Evolutionary conservation across 2,888 invertebrate species (phyloP).

Genomic region (Andrena flavipes): DNA sequence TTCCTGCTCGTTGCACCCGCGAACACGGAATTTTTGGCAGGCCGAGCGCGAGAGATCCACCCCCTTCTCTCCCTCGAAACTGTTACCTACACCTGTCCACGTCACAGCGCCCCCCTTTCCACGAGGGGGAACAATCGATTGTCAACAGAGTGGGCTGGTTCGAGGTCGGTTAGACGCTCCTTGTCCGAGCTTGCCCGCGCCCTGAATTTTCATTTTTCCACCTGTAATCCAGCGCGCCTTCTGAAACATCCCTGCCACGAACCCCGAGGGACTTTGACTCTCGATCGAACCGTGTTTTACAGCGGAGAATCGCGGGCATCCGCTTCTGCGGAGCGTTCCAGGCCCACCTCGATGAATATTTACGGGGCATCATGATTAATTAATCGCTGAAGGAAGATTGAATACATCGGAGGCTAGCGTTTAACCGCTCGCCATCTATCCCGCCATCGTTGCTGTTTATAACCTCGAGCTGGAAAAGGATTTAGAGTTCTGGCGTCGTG

Average conservation of each 20-base stretch:
- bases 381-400: constrained; percentile 36
- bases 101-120: constrained; percentile 8
- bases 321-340: not conserved
- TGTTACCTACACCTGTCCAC: constrained; percentile 11
- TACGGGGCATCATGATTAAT: constrained; percentile 43
- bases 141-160: not conserved
- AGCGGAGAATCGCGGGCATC: constrained; percentile 13
- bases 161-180: not conserved
- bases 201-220: not conserved
- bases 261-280: not conserved
- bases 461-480: not conserved
- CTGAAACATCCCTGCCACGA: not conserved
- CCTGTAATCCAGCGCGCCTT: not conserved
- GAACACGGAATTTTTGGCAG: constrained; percentile 43
- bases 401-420: constrained; percentile 10
- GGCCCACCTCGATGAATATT: constrained; percentile 22
- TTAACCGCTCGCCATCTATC: not conserved
- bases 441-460: not conserved
- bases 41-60: not conserved
- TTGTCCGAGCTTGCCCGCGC: not conserved
- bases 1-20: constrained; percentile 37
- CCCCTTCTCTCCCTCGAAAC: not conserved
- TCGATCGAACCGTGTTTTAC: not conserved
- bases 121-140: constrained; percentile 11
- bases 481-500: not conserved